A percentile compares a stretch with the other conserved stretches of the same genome.
These are phyloP conservation scores for Isurus oxyrinchus DNA, from an alignment of 2,113 vertebrate species.

Conservation along the genomic window DNA sequence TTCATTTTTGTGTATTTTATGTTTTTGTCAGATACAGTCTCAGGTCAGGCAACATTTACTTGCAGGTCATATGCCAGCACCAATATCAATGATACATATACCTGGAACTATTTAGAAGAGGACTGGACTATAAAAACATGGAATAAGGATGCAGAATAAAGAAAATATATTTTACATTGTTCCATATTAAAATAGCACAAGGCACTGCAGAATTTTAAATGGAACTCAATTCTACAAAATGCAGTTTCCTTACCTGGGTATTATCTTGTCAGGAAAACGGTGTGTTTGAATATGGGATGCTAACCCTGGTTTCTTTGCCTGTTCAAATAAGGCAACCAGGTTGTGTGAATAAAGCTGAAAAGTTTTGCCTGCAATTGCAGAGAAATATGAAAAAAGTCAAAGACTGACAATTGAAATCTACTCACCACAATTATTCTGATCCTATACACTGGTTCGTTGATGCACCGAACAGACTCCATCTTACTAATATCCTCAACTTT, in stretches of 20 bases:
- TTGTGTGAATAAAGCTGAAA: conserved; percentile 98
- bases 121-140: neutral
- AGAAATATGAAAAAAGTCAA: conserved; percentile 44
- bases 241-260: conserved; percentile 72
- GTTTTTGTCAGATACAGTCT: neutral
- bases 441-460: neutral
- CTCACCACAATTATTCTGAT: neutral
- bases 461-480: neutral
- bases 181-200: neutral
- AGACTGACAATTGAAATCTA: neutral
- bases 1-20: neutral
- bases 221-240: neutral
- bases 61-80: neutral
- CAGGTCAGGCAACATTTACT: neutral
- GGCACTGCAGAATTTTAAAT: neutral
- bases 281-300: conserved; percentile 95
- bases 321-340: conserved; percentile 93
- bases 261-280: conserved; percentile 87
- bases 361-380: conserved; percentile 71
- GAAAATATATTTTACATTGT: neutral
- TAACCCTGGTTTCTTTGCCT: conserved; percentile 90
- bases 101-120: neutral
- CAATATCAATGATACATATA: neutral
- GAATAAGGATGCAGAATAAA: neutral
- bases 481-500: neutral